These are phyloP conservation scores for Polydesmus complanatus DNA, from an alignment of 2,888 invertebrate species.

Conservation along the genomic window DNA sequence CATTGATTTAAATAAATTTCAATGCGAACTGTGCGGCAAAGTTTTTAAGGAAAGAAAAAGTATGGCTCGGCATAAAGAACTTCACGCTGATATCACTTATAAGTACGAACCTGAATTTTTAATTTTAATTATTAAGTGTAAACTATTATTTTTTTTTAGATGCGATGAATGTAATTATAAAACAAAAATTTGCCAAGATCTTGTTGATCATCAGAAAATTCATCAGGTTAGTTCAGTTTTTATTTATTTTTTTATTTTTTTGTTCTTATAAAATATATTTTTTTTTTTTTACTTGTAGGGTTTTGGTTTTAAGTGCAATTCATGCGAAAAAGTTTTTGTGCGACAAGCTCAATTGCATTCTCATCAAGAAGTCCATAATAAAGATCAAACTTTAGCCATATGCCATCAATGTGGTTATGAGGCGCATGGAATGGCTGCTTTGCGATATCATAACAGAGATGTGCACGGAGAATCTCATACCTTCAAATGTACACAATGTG, in stretches of 20 bases:
- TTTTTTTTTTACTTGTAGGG: slow-evolving; percentile 10
- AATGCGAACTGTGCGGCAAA: slow-evolving; percentile 7
- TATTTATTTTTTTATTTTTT: slow-evolving; percentile 4
- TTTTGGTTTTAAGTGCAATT: slow-evolving; percentile 3
- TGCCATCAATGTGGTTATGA: slow-evolving; percentile 12
- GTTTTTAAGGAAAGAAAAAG: slow-evolving; percentile 9
- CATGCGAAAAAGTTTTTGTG: slow-evolving; percentile 13
- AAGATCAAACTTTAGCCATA: background rate
- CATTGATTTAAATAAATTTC: background rate
- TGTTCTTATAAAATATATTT: background rate
- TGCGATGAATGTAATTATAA: slow-evolving; percentile 13
- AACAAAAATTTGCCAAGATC: slow-evolving; percentile 12
- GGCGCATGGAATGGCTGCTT: slow-evolving; percentile 3
- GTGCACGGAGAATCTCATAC: slow-evolving; percentile 12
- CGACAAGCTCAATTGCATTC: slow-evolving; percentile 7
- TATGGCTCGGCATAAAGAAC: slow-evolving; percentile 2
- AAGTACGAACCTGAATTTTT: background rate
- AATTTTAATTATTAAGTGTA: background rate
- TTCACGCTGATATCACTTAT: slow-evolving; percentile 6
- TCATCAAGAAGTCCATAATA: slow-evolving; percentile 12
- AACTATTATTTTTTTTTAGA: slow-evolving; percentile 7
- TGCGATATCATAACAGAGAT: slow-evolving; percentile 9
- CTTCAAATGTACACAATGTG: slow-evolving; percentile 11
- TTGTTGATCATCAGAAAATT: slow-evolving; percentile 12
- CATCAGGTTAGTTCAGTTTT: slow-evolving; percentile 9